A percentile compares a stretch with the other conserved stretches of the same genome.
Evolutionary conservation across 1,140 invertebrate genomes (phyloP).

Genomic region (Choristoneura fumiferana): DNA sequence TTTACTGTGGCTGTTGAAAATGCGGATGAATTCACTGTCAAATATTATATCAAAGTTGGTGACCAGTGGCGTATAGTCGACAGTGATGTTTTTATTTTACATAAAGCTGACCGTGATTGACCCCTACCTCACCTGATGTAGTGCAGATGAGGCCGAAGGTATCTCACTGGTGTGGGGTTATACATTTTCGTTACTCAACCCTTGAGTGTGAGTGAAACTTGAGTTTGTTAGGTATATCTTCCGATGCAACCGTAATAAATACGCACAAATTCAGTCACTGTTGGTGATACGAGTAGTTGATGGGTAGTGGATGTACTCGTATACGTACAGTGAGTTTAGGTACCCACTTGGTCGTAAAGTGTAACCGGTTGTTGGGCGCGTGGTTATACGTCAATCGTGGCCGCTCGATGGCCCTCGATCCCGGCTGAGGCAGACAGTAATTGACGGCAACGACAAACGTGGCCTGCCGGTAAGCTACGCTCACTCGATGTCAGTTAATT

Average conservation of each 20-base stretch:
- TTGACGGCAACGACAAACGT: slow-evolving; percentile 12
- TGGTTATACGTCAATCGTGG: slow-evolving; percentile 1
- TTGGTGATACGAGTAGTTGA: no score
- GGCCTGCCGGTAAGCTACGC: slow-evolving; percentile 7
- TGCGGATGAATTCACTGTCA: background rate
- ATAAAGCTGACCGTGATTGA: no score
- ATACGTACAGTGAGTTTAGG: background rate
- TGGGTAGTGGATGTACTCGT: no score
- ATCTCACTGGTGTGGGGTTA: no score
- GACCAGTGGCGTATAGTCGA: background rate
- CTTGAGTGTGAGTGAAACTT: no score
- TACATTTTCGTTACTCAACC: no score
- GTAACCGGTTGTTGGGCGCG: slow-evolving; percentile 1
- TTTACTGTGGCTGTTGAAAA: background rate
- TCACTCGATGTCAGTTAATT: slow-evolving; percentile 4
- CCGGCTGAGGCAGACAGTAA: slow-evolving; percentile 13
- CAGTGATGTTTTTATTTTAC: no score
- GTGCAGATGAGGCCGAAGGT: no score
- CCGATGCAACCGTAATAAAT: no score
- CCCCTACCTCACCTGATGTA: no score
- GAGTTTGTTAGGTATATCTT: no score
- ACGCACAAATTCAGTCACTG: no score
- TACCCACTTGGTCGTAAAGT: slow-evolving; percentile 1
- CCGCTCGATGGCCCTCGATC: slow-evolving; percentile 12
- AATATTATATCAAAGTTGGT: background rate